Base-by-base conservation (phyloP, 1,140 invertebrate species). In the Drosophila asahinai region DNA sequence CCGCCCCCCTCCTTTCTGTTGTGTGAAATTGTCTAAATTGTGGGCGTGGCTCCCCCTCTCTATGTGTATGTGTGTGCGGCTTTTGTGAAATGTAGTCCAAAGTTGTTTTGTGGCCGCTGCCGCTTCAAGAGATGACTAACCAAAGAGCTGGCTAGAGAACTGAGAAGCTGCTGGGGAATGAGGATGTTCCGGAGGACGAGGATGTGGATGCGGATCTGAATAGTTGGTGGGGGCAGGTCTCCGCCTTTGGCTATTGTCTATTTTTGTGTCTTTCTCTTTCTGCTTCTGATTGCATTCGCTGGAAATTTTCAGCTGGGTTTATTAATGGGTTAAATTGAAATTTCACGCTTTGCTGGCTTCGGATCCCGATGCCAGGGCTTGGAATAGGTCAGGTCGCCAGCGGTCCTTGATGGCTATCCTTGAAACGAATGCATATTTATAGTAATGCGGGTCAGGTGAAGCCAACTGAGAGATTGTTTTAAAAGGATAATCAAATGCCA, bases 241-340 rank as follows among this genome's bases (percentile, higher is more conserved):
- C 51, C 66, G 48, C 63, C 47, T 81, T 59, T 77, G 54, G 72
- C 55, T 62, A 71, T 64, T 64, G 63, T 63, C 62, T 78, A 78
- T 81, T 73, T 81, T 65, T 81, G 71, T 73, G 68, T 51, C 68
- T 61, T 60, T 67, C 72, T 65, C 48, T 77, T 60, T 62, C 75
- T 57, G 67, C 54, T 64, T 72, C 61, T 82, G 60, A 63, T 80
- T 78, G 84, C 61, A 67, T 83, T 82, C 72, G 60, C 63, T 61
- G 49, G 75, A 55, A 62, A 57, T 61, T 60, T 77, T 77, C 75
- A 78, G 57, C 57, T 60, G 74, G 66, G 66, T 86, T 90, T 89
- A 89, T 89, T 89, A 89, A 89, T 89, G 83, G 80, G 60, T 76
- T 83, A 90, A 89, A 89, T 89, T 89, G 84, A 89, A 89, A 89